These are phyloP conservation scores for Heliocidaris erythrogramma DNA, from an alignment of 35 echinoderm and acorn worm genomes.

Conservation along the genomic window DNA sequence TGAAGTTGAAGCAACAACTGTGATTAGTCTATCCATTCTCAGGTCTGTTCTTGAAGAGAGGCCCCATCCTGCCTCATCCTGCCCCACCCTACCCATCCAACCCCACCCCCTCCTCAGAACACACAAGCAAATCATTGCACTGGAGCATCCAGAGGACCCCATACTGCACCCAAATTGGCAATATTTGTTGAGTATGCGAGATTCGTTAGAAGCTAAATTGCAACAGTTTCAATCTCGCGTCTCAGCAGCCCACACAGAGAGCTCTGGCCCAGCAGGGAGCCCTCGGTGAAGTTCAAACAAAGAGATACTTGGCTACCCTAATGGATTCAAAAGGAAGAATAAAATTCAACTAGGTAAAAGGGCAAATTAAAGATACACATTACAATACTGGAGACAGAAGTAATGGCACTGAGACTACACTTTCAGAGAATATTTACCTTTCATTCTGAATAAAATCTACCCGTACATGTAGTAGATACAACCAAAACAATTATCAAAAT, in stretches of 20 bases:
- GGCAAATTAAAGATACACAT: neutral
- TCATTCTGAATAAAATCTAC: too few relatives aligned
- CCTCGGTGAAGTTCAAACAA: slow-evolving; percentile 22
- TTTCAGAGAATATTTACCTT: too few relatives aligned
- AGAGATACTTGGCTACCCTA: neutral
- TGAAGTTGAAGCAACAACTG: neutral
- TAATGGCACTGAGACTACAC: too few relatives aligned
- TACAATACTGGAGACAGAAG: neutral
- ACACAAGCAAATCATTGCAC: neutral
- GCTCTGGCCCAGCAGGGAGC: neutral
- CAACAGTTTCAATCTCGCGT: slow-evolving; percentile 44
- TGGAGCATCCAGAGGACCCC: slow-evolving; percentile 2
- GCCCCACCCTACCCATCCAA: neutral
- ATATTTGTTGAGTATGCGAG: slow-evolving; percentile 48
- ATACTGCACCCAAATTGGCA: slow-evolving; percentile 43
- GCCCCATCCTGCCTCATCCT: neutral
- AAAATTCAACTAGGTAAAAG: neutral
- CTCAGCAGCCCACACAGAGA: slow-evolving; percentile 43
- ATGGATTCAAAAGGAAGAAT: neutral
- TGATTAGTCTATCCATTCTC: neutral
- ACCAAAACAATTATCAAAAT: too few relatives aligned
- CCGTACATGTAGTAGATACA: too few relatives aligned
- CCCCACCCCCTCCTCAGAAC: neutral
- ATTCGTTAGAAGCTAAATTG: slow-evolving; percentile 50
- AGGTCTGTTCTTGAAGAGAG: neutral